Percentiles rank a stretch among this genome's conserved stretches.
Conservation (phyloP, 2,888 invertebrate species). For the Trichacis sp. region DNA sequence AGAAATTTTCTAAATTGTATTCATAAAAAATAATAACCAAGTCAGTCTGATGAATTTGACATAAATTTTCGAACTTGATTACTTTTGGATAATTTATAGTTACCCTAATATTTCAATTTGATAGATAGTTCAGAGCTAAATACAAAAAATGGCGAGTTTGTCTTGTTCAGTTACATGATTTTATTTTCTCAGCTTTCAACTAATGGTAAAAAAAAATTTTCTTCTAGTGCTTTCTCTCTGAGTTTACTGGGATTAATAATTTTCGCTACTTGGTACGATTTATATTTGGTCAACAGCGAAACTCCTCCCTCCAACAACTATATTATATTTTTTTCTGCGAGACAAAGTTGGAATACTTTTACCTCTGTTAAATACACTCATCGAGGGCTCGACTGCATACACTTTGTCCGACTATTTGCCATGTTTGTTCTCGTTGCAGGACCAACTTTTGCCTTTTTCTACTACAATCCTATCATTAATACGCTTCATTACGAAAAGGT, state of each 20-base stretch:
- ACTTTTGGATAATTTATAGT: too few relatives aligned
- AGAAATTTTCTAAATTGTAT: too few relatives aligned
- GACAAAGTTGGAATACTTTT: constrained; percentile 49
- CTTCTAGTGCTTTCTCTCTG: background rate
- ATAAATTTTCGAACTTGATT: too few relatives aligned
- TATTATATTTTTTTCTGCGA: constrained; percentile 54
- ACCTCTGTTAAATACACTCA: constrained; percentile 44
- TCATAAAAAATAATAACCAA: too few relatives aligned
- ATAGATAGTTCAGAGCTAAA: too few relatives aligned
- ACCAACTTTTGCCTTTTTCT: constrained; percentile 37
- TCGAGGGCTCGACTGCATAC: constrained; percentile 54
- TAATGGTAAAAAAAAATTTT: too few relatives aligned
- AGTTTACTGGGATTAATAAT: constrained; percentile 16
- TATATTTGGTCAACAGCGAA: constrained; percentile 19
- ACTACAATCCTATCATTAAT: constrained; percentile 41
- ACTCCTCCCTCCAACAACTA: constrained; percentile 12
- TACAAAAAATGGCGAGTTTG: too few relatives aligned
- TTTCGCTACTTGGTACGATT: constrained; percentile 12
- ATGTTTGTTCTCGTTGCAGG: constrained; percentile 47
- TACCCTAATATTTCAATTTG: too few relatives aligned
- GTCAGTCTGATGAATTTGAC: too few relatives aligned
- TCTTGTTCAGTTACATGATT: too few relatives aligned
- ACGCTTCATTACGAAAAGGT: constrained; percentile 48
- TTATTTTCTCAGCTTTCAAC: too few relatives aligned
- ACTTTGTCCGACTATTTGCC: constrained; percentile 48